Conservation (phyloP, 2,797 vertebrate genomes). For the Cetoscarus ocellatus region DNA sequence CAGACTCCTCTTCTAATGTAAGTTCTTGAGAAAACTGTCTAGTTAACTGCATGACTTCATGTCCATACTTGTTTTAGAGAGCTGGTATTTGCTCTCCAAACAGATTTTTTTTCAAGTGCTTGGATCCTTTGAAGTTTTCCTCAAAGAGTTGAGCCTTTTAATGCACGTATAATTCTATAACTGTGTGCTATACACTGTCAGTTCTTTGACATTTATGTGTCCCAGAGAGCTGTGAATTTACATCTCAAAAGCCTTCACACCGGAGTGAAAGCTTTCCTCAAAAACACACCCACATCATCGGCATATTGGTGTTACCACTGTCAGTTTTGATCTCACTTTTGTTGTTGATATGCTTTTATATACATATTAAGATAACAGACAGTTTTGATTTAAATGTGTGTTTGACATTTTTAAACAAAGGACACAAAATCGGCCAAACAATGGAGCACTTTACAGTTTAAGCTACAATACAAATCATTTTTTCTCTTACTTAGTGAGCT, state of each 20-base stretch:
- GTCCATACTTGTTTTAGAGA: background rate
- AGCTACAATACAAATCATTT: slow-evolving; percentile 27
- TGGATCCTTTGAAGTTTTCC: background rate
- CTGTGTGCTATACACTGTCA: slow-evolving; percentile 10
- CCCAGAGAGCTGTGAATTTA: slow-evolving; percentile 29
- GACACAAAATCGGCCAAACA: slow-evolving; percentile 1
- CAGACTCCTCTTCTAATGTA: no score
- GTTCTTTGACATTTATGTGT: background rate
- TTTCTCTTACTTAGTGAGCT: slow-evolving; percentile 22
- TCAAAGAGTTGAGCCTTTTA: slow-evolving; percentile 1
- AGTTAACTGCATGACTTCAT: background rate
- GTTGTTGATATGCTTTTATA: slow-evolving; percentile 16
- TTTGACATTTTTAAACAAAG: background rate
- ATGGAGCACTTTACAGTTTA: slow-evolving; percentile 12
- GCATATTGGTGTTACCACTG: slow-evolving; percentile 1
- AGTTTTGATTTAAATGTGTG: slow-evolving; percentile 1
- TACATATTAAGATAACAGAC: slow-evolving; percentile 7
- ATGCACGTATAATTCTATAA: slow-evolving; percentile 9
- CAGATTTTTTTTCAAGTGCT: background rate
- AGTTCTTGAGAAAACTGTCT: no score
- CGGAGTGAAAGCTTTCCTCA: slow-evolving; percentile 20
- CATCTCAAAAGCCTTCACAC: slow-evolving; percentile 32
- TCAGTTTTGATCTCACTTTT: slow-evolving; percentile 32
- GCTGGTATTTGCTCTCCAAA: no score
- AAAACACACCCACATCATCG: slow-evolving; percentile 11